These are phyloP conservation scores for Amblyopsis rosae DNA, from an alignment of 2,113 vertebrate genomes.

Conservation along the genomic window DNA sequence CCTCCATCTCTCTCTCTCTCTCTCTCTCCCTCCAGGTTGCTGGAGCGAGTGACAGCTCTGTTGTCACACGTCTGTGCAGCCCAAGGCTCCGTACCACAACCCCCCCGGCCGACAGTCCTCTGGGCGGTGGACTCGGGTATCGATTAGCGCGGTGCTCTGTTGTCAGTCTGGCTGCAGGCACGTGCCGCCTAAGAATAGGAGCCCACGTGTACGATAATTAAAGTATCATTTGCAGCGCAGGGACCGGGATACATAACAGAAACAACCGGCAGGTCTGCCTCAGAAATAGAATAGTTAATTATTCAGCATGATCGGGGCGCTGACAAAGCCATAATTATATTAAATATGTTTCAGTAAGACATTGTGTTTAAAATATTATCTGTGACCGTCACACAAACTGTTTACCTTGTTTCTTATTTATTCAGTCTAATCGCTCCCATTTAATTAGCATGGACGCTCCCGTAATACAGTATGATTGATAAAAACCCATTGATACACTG, in stretches of 20 bases:
- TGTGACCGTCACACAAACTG: constrained; percentile 23
- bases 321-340: constrained; percentile 52
- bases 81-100: constrained; percentile 12
- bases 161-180: constrained; percentile 42
- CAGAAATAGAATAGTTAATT: constrained; percentile 19
- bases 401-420: constrained; percentile 53
- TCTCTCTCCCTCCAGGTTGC: constrained; percentile 37
- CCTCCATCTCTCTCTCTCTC: constrained; percentile 9
- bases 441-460: constrained; percentile 60
- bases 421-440: constrained; percentile 27
- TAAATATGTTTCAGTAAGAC: constrained; percentile 54
- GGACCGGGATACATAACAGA: constrained; percentile 13
- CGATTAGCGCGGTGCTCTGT: constrained; percentile 45
- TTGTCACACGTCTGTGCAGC: constrained; percentile 47
- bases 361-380: constrained; percentile 65
- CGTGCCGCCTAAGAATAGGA: constrained; percentile 14
- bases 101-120: constrained; percentile 6
- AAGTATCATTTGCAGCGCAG: constrained; percentile 49
- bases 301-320: constrained; percentile 35
- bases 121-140: constrained; percentile 41
- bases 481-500: constrained; percentile 59
- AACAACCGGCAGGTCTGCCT: constrained; percentile 18
- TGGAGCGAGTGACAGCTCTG: constrained; percentile 60
- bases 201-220: constrained; percentile 40
- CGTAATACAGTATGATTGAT: constrained; percentile 65